Percentiles rank a stretch among this genome's conserved stretches.
These are phyloP conservation scores for Mus musculus DNA, from an alignment of 2,113 vertebrate species.

Conservation along the genomic window DNA sequence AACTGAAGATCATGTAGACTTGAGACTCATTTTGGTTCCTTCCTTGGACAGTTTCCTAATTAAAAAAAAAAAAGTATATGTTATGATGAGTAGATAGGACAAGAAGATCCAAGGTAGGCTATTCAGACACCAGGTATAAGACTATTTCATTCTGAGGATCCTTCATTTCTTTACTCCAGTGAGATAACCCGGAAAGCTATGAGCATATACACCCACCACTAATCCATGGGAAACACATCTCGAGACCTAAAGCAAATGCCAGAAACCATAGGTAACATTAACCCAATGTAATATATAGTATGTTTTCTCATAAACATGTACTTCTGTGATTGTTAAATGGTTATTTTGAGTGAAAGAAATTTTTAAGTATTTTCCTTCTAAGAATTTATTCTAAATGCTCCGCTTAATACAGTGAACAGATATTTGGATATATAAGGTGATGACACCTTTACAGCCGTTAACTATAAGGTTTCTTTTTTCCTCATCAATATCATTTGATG, in stretches of 20 bases:
- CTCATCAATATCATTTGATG: constrained; percentile 14
- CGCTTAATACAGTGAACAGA: constrained; percentile 14
- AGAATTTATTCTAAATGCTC: constrained; percentile 15
- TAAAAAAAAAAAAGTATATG: background rate
- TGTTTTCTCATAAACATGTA: background rate
- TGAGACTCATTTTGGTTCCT: background rate
- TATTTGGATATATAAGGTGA: constrained; percentile 9
- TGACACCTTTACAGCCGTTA: background rate
- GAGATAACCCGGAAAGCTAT: background rate
- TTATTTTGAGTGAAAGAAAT: constrained; percentile 59
- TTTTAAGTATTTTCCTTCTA: constrained; percentile 38
- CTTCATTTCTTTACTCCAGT: background rate
- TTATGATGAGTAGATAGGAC: background rate
- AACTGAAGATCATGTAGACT: background rate
- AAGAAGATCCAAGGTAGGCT: background rate
- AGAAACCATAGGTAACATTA: background rate
- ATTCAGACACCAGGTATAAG: background rate
- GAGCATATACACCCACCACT: background rate
- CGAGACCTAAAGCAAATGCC: background rate
- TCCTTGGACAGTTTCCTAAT: background rate
- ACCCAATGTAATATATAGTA: background rate
- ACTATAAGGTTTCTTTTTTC: background rate
- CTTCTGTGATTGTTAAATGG: background rate
- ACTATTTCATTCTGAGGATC: background rate
- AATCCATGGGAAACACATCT: background rate